Evolutionary conservation across 1,140 invertebrate genomes (phyloP), one percentile per base, ranked within the genome.

Genomic region (Procambarus virginalis): DNA sequence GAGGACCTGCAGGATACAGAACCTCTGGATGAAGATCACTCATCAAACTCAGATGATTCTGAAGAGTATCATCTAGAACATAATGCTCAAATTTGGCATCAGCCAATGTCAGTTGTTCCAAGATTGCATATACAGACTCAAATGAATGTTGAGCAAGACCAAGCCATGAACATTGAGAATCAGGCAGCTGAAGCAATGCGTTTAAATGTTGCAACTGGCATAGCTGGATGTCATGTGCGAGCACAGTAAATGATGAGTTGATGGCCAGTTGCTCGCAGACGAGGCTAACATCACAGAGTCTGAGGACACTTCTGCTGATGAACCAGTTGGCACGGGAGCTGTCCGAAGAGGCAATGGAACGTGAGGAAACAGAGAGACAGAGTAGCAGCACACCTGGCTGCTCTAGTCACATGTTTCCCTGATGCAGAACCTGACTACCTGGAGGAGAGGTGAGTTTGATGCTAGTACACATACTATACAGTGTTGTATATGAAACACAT

Each of bases 381-480:
- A n/a, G 68, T 20, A 51, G 80, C 80, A 4, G 22, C 17, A 3
- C 34, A 64, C 14, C 55, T 82, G 17, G 80, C 58, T 5, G 22
- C 45, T 14, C 58, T 82, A 2, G 60, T 82, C 22, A 82, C 60
- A 82, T 82, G 80, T 82, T 82, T 17, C 34, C 80, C 80, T 14
- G 80, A 82, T 55, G 80, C 80, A 3, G 80, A 82, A 34, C 80
- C 80, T 20, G 14, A 20, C n/a, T 82, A 68, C 80, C 58, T 82
- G 58, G 10, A 34, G 22, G 58, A 82, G 10, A 82, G 80, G 80
- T 82, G 80, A 82, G 51, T 45, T 45, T 34, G 34, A 34, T 34
- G 34, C 34, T 34, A 34, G 34, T 34, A 34, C 34, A 34, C 34
- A 34, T 34, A 34, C 34, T 34, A 1, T 34, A 34, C 34, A 34